Conservation (phyloP, 2,113 vertebrate genomes). For the Coptodon rendalli region DNA sequence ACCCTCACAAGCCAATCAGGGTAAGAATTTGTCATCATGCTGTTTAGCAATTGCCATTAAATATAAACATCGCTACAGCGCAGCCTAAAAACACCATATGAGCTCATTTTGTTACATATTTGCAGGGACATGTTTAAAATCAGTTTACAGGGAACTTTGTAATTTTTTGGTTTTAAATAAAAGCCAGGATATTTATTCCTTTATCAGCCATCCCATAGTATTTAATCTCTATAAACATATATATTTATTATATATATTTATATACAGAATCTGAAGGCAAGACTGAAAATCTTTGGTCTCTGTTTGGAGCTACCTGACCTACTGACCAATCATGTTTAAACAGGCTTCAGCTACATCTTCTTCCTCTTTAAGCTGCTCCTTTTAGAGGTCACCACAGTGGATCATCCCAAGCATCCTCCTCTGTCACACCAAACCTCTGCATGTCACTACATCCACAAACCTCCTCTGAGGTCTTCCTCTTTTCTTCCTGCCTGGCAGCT, state of each 20-base stretch:
- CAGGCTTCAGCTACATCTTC: background rate
- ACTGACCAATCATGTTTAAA: background rate
- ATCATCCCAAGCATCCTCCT: background rate
- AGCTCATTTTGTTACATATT: background rate
- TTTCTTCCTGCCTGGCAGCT: background rate
- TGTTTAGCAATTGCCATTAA: background rate
- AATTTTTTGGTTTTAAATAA: background rate
- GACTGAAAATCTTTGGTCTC: background rate
- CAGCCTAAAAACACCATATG: background rate
- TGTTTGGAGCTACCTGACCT: background rate
- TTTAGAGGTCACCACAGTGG: background rate
- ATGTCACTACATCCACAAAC: background rate
- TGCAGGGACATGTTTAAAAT: background rate
- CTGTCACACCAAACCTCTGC: background rate
- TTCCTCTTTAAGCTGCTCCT: background rate
- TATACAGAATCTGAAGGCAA: background rate
- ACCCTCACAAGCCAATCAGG: constrained; percentile 89
- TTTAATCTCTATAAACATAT: background rate
- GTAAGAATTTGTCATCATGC: constrained; percentile 61
- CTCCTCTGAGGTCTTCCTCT: background rate
- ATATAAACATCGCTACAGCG: background rate
- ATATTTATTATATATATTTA: background rate
- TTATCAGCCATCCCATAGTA: background rate
- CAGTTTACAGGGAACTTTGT: background rate
- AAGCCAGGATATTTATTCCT: background rate